Evolutionary conservation across 2,888 invertebrate genomes (phyloP), one percentile per base, ranked within the genome.

Genomic region (Apamea anceps): DNA sequence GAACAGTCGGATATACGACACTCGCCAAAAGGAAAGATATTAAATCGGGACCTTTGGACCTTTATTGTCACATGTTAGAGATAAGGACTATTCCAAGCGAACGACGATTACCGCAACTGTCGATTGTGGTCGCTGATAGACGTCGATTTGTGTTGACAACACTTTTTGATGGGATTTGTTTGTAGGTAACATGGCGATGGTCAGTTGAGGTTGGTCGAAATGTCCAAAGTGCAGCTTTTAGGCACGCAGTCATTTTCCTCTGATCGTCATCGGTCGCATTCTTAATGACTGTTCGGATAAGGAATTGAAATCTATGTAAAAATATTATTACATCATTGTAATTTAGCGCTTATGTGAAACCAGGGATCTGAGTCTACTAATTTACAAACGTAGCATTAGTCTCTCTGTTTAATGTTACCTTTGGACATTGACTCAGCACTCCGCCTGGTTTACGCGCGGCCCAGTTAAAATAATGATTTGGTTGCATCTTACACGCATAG

Each of bases 1-100:
- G 72, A 81, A 80, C 84, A 84, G 72, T 68, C 54, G 85, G 85
- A 79, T 74, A 85, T 78, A 80, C 70, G 86, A 84, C 80, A 81
- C 80, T 87, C 77, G 75, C 70, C 68, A 76, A 87, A 87, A 87
- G 68, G 79, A 82, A 77, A 75, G 79, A 88, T 87, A 87, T 87
- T 87, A 87, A 87, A 87, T 79, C 75, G 78, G 42, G n/a, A 75
- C 84, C 86, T 77, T 81, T 79, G 72, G 75, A 51, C 76, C 70
- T 83, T 82, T 87, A 80, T 81, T 86, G 80, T 86, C 80, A 84
- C 79, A 76, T 77, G 87, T 86, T 70, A 45, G 70, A 70, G 42
- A 66, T 80, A 75, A 81, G 77, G 84, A 5, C 12, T 25, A 8
- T 7, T 74, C 8, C 45, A 37, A 28, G 32, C n/a, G 15, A 1